Evolutionary conservation across 2,797 vertebrate genomes (phyloP).

Genomic region (Cossypha niveicapilla): DNA sequence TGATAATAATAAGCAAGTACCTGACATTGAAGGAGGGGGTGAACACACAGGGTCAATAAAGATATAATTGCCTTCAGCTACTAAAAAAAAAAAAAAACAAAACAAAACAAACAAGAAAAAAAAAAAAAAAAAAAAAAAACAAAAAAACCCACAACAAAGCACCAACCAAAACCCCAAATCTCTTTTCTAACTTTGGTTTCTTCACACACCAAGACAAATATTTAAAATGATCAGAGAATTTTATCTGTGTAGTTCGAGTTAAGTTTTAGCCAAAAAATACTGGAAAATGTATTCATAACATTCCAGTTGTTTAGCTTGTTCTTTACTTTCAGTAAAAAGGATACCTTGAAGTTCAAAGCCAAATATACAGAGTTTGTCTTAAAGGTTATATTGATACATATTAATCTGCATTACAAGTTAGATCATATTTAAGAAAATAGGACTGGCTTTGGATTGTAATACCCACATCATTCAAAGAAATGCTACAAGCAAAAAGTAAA

Average conservation of each 20-base stretch:
- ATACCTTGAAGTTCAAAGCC: background rate
- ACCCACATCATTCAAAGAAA: background rate
- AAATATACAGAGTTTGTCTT: background rate
- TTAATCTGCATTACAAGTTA: conserved; percentile 33
- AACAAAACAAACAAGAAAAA: background rate
- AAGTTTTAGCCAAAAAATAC: background rate
- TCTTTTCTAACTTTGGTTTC: background rate
- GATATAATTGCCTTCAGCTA: conserved; percentile 71
- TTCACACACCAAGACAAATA: background rate
- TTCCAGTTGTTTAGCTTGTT: background rate
- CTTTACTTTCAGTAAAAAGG: background rate
- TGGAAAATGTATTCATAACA: background rate
- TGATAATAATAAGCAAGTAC: conserved; percentile 70
- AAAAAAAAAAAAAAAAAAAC: accelerated
- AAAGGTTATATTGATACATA: background rate
- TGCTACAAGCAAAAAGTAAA: background rate
- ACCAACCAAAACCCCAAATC: background rate
- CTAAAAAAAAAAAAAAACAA: background rate
- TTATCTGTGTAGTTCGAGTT: background rate
- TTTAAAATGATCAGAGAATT: background rate
- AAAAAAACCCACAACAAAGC: background rate
- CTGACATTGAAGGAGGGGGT: conserved; percentile 30
- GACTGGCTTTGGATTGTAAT: background rate
- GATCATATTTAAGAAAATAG: background rate
- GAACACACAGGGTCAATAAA: conserved; percentile 65